Base-by-base conservation (phyloP, 2,113 vertebrate genomes). In the Emydocephalus ijimae region DNA sequence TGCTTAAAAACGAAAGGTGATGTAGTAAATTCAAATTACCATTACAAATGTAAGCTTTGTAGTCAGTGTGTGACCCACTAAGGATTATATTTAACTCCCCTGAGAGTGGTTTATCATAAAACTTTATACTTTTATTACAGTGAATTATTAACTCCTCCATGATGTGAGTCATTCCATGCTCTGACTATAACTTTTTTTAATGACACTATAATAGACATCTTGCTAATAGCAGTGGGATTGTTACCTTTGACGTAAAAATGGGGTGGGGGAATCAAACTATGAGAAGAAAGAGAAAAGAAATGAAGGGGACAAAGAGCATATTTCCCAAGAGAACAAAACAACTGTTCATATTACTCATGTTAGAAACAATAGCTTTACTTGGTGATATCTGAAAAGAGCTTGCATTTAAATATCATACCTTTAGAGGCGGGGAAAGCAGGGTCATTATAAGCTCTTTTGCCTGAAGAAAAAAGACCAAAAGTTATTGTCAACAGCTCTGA, bases 81-180 rank as follows among this genome's bases (percentile, higher is more conserved):
- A 98, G 97, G 97, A 98, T 98, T 98, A 98, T 98, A 98, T 98
- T 98, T 98, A 98, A 98, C 97, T 98, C 98, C 97, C 97, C 95
- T 97, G 98, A 98, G 97, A 98, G 97, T 97, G 97, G 97, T 98
- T 98, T 98, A 98, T 98, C 97, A 98, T 98, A 98, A 98, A 98
- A 98, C 97, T 98, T 98, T 98, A 98, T 98, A 98, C 97, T 98
- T 98, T 98, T 98, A 98, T 98, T 98, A 98, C 97, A 96, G 98
- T 98, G 97, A 98, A 98, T 98, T 98, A 98, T 98, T 98, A 98
- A 98, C 97, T 98, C 96, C 97, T 98, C 97, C 97, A 97, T 98
- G 98, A 98, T 98, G 97, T 98, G 97, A 98, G 97, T 98, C 98
- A 98, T 98, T 98, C 97, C 96, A 97, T 93, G 97, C 96, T 97